These are phyloP conservation scores for Drosophila mettleri DNA, from an alignment of 2,888 invertebrate species.

Conservation along the genomic window DNA sequence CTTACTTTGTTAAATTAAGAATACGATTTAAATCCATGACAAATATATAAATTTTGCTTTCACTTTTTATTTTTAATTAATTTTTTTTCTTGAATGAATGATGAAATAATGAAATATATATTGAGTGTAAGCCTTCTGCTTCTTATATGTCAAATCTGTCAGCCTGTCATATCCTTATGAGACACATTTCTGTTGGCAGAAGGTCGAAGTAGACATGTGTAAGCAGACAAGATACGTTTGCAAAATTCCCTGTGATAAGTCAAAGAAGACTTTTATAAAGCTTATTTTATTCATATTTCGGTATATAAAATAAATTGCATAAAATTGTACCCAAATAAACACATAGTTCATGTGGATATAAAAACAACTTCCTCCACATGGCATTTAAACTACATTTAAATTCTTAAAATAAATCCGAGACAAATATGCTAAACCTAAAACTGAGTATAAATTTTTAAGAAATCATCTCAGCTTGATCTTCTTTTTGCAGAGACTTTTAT, in stretches of 20 bases:
- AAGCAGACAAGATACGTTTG: neutral
- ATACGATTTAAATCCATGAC: neutral
- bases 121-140: neutral
- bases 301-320: too few species aligned
- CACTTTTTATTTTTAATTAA: neutral
- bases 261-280: neutral
- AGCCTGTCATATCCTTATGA: conserved; percentile 5
- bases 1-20: neutral
- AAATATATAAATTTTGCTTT: neutral
- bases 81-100: neutral
- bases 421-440: too few species aligned
- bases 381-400: too few species aligned
- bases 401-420: too few species aligned
- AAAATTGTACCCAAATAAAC: too few species aligned
- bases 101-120: too few species aligned
- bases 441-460: too few species aligned
- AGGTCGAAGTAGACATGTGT: neutral
- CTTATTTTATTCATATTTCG: too few species aligned
- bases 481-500: too few species aligned
- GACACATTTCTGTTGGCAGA: neutral
- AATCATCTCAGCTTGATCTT: too few species aligned
- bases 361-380: too few species aligned
- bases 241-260: conserved; percentile 1
- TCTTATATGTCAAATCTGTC: conserved; percentile 15
- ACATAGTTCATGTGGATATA: too few species aligned